Conservation (phyloP, 1,140 invertebrate species). For the Orchesella cincta region DNA sequence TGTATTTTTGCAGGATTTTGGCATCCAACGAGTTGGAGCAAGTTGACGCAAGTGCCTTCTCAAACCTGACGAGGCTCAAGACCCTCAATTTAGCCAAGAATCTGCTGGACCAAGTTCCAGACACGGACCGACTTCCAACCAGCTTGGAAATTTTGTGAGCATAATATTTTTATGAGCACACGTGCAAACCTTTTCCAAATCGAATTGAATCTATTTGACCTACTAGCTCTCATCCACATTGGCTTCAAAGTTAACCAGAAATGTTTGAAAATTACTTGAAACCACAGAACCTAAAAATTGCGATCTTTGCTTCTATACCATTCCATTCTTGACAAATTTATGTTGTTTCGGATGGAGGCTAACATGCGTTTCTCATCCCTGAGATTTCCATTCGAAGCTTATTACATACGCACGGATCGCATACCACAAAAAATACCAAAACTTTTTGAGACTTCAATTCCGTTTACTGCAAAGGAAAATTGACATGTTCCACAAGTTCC, state of each 20-base stretch:
- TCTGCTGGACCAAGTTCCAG: slow-evolving; percentile 63
- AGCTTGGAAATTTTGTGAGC: slow-evolving; percentile 55
- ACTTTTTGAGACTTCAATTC: too few relatives aligned
- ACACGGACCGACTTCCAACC: slow-evolving; percentile 62
- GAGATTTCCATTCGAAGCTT: too few relatives aligned
- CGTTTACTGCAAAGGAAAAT: too few relatives aligned
- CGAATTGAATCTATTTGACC: slow-evolving; percentile 51
- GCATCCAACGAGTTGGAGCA: slow-evolving; percentile 67
- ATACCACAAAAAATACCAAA: too few relatives aligned
- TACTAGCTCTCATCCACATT: slow-evolving; percentile 6
- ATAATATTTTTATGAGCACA: slow-evolving; percentile 41
- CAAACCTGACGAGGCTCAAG: slow-evolving; percentile 61
- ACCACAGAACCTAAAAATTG: background rate
- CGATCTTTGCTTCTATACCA: background rate
- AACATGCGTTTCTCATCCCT: too few relatives aligned
- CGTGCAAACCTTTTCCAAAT: too few relatives aligned
- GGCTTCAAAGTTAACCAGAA: background rate
- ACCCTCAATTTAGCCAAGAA: slow-evolving; percentile 70
- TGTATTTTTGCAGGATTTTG: slow-evolving; percentile 63
- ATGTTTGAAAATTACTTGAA: background rate
- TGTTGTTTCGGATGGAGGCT: too few relatives aligned
- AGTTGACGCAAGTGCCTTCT: slow-evolving; percentile 62
- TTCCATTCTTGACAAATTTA: too few relatives aligned
- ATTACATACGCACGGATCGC: too few relatives aligned
- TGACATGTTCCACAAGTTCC: too few relatives aligned